Conservation (phyloP, 2,797 vertebrate genomes). For the Pseudochromis fuscus region DNA sequence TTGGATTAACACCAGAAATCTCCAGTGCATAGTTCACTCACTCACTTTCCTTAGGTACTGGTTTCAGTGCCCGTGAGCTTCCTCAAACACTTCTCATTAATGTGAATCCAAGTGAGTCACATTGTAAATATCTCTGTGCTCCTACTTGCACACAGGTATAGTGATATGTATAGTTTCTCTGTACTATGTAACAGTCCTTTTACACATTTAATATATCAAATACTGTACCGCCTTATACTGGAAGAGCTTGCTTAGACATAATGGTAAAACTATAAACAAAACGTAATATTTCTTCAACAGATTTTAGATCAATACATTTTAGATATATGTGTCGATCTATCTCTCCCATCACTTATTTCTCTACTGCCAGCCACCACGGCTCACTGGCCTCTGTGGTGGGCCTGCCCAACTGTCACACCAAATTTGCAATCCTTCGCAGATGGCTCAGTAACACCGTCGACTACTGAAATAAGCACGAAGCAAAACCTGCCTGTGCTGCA, state of each 20-base stretch:
- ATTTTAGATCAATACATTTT: not conserved
- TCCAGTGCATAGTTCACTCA: not conserved
- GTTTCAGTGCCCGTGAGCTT: not conserved
- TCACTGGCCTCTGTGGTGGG: constrained; percentile 12
- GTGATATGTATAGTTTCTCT: too few relatives aligned
- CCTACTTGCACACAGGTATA: too few relatives aligned
- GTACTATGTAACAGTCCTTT: too few relatives aligned
- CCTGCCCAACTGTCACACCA: constrained; percentile 26
- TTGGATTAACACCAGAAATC: too few relatives aligned
- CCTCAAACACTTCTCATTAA: not conserved
- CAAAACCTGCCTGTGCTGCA: constrained; percentile 26
- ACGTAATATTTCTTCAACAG: not conserved
- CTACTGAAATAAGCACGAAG: constrained; percentile 18
- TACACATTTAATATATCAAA: not conserved
- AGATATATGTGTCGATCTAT: not conserved
- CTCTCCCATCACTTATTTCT: constrained; percentile 14
- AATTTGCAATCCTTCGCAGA: constrained; percentile 36
- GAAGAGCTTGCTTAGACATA: not conserved
- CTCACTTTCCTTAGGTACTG: not conserved
- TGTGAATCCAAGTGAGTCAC: not conserved
- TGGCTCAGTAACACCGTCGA: constrained; percentile 28
- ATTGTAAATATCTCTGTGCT: too few relatives aligned
- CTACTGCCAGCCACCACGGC: constrained; percentile 19
- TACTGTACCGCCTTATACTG: not conserved
- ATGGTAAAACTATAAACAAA: too few relatives aligned